Percentiles rank a stretch among this genome's conserved stretches.
Conservation (phyloP, 2,113 vertebrate genomes). For the Lepus europaeus region DNA sequence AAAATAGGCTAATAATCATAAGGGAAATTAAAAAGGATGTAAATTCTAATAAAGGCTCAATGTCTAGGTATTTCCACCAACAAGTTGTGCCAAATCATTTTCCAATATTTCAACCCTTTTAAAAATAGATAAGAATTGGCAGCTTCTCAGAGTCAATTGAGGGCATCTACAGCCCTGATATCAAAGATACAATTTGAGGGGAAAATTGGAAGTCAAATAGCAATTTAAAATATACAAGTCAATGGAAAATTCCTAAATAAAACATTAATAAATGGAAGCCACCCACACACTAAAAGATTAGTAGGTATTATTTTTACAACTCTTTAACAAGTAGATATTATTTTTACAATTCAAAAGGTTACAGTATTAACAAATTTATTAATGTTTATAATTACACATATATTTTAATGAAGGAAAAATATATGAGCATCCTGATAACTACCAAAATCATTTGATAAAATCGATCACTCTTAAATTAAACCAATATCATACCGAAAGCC, state of each 20-base stretch:
- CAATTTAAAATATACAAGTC: conserved; percentile 14
- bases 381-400: neutral
- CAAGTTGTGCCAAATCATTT: neutral
- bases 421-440: neutral
- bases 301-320: neutral
- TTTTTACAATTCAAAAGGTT: neutral
- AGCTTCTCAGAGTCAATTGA: conserved; percentile 6
- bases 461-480: conserved; percentile 21
- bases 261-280: conserved; percentile 32
- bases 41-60: conserved; percentile 14
- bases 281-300: neutral
- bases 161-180: neutral
- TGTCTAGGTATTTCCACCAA: neutral
- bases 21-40: neutral
- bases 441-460: neutral
- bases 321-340: neutral
- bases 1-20: neutral
- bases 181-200: conserved; percentile 7
- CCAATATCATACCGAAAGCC: neutral
- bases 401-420: neutral
- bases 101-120: conserved; percentile 9
- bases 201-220: conserved; percentile 38
- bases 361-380: neutral
- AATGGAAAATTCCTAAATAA: neutral
- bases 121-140: conserved; percentile 45